phyloP scores from a whole-genome alignment of 1,140 invertebrate genomes.

The Idris sp. region DNA sequence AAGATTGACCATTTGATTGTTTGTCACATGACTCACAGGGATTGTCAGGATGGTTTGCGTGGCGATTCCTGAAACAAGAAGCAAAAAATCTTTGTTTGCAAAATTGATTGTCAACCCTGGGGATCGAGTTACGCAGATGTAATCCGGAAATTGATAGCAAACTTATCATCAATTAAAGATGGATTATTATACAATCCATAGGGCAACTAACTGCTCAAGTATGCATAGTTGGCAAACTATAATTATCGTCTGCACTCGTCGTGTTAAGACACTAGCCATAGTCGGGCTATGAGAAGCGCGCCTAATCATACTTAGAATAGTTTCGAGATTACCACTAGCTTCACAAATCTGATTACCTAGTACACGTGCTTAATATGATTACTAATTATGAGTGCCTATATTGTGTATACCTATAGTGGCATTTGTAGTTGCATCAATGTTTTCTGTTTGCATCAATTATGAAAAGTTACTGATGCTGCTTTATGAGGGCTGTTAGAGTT shows the following conservation, averaged over 20 bases:
- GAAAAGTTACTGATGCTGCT: conserved; percentile 70
- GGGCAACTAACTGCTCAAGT: conserved; percentile 75
- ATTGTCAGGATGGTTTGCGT: conserved; percentile 96
- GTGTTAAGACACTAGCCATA: conserved; percentile 73
- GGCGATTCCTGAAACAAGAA: conserved; percentile 84
- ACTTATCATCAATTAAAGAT: conserved; percentile 76
- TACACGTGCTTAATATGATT: conserved; percentile 79
- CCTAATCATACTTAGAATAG: conserved; percentile 80
- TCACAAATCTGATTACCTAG: conserved; percentile 78
- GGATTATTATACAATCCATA: conserved; percentile 78
- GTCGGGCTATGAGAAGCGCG: conserved; percentile 74
- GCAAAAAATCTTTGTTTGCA: conserved; percentile 2
- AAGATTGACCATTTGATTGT: conserved; percentile 89
- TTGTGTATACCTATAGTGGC: conserved; percentile 72
- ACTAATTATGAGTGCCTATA: conserved; percentile 78
- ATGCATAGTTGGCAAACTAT: conserved; percentile 78
- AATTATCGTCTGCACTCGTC: conserved; percentile 76
- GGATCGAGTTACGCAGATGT: conserved; percentile 35
- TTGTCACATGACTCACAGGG: conserved; percentile 90
- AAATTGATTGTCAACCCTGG: conserved; percentile 34
- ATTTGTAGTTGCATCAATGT: conserved; percentile 76
- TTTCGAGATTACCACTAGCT: conserved; percentile 78
- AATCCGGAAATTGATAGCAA: conserved; percentile 68
- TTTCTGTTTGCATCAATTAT: conserved; percentile 73
- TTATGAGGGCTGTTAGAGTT: conserved; percentile 55